Conservation (phyloP, 2,113 vertebrate genomes). For the Mohoua ochrocephala region DNA sequence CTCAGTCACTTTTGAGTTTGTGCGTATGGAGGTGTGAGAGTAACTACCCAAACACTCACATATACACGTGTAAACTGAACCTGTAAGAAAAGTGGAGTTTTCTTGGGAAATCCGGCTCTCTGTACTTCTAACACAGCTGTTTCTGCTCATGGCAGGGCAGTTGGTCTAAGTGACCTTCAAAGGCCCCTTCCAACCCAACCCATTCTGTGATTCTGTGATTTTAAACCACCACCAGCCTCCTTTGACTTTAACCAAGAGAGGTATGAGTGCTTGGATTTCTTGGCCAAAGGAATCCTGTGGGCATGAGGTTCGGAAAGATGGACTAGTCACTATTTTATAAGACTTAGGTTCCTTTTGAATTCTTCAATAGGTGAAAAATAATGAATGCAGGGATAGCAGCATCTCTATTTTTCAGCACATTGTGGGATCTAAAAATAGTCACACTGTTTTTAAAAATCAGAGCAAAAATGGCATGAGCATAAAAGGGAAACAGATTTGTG, state of each 20-base stretch:
- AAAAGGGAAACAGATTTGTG: background rate
- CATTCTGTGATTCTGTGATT: background rate
- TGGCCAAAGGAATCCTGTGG: background rate
- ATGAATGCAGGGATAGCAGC: background rate
- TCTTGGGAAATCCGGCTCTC: background rate
- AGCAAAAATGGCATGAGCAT: background rate
- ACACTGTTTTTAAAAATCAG: background rate
- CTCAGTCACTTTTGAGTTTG: background rate
- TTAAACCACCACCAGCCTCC: background rate
- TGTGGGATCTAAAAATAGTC: background rate
- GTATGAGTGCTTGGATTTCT: background rate
- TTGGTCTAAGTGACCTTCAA: background rate
- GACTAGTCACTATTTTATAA: background rate
- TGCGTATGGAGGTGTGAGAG: background rate
- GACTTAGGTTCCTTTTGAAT: background rate
- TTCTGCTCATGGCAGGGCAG: rapidly evolving
- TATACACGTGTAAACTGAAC: rapidly evolving
- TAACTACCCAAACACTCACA: background rate
- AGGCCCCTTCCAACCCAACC: background rate
- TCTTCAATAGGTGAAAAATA: background rate
- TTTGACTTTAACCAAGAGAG: background rate
- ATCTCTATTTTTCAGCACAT: background rate
- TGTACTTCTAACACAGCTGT: background rate
- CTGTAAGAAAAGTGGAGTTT: background rate
- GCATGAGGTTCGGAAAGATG: background rate